phyloP scores from a whole-genome alignment of 2,797 vertebrate species.

The Spinibarbus caldwelli region DNA sequence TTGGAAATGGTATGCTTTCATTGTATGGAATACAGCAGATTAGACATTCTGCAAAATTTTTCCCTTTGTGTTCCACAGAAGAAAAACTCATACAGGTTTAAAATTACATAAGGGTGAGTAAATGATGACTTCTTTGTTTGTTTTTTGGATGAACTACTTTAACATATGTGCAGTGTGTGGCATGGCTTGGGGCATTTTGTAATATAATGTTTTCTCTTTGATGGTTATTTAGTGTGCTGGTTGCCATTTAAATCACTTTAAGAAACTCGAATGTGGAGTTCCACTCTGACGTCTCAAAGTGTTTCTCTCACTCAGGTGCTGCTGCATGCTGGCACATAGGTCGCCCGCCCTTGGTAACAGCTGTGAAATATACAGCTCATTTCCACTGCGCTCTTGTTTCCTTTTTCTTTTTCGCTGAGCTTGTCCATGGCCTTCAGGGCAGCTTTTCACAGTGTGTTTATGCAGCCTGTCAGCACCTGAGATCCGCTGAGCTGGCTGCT shows the following conservation, averaged over 20 bases:
- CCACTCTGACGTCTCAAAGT: background rate
- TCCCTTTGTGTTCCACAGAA: background rate
- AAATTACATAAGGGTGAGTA: background rate
- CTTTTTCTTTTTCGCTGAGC: constrained; percentile 35
- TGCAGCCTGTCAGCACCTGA: constrained; percentile 73
- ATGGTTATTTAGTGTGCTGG: background rate
- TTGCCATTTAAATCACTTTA: constrained; percentile 12
- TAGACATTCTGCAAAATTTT: background rate
- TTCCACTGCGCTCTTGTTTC: constrained; percentile 29
- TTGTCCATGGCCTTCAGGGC: constrained; percentile 35
- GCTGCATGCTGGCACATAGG: constrained; percentile 43
- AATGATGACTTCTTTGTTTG: background rate
- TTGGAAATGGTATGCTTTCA: background rate
- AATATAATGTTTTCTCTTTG: background rate
- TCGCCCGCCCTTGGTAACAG: constrained; percentile 38
- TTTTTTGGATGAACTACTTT: background rate
- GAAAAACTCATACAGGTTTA: background rate
- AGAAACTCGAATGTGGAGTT: background rate
- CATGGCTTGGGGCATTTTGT: background rate
- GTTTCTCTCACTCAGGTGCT: constrained; percentile 32
- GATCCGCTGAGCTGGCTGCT: constrained; percentile 59
- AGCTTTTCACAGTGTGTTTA: constrained; percentile 58
- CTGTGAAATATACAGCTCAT: constrained; percentile 46
- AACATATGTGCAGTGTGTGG: background rate
- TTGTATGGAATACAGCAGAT: background rate